Base-by-base conservation (phyloP, 2,888 invertebrate species). In the Heliothis peltigera region DNA sequence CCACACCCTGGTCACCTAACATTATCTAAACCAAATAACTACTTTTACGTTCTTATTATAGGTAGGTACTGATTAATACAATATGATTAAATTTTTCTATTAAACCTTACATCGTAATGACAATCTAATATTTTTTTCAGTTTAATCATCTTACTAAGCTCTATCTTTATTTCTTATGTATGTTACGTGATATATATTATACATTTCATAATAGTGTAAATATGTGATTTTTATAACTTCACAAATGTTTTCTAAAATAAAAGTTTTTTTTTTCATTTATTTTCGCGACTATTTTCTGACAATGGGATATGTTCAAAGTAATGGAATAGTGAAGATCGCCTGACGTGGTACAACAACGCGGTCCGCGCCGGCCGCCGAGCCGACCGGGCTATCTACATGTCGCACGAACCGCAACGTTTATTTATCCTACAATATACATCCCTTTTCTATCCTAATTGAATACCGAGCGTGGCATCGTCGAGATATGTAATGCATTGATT, bases 1-100 rank as follows among this genome's bases (percentile, higher is more conserved):
- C 94, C 95, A 91, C 95, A 95, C 95, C 95, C 95, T 95, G 95
- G 95, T 95, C 94, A 87, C 95, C 94, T 95, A 95, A 93, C 92
- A 89, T 93, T 93, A 93, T 92, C 91, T 94, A 93, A 92, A 92
- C 91, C 92, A 90, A 93, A 90, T 92, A 90, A 88, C 90, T 93
- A 93, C 93, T 87, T 88, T 91, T 91, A 92, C 90, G 89, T 87
- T 88, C 90, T 91, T 91, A 92, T 80, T 84, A 86, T 91, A 91
- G 78, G 86, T 89, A 91, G 89, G 89, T 91, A 91, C 86, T 86
- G 91, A 91, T 89, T 91, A 90, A 93, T 91, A 92, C 92, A 89
- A 89, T 91, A 90, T 89, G 92, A 92, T 90, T 90, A 89, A 88
- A 83, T 89, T 91, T 88, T 86, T 91, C 91, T 93, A 91, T 89